A percentile compares a stretch with the other conserved stretches of the same genome.
Evolutionary conservation across 2,797 vertebrate genomes (phyloP).

Genomic region (Brachyrhaphis roseni): DNA sequence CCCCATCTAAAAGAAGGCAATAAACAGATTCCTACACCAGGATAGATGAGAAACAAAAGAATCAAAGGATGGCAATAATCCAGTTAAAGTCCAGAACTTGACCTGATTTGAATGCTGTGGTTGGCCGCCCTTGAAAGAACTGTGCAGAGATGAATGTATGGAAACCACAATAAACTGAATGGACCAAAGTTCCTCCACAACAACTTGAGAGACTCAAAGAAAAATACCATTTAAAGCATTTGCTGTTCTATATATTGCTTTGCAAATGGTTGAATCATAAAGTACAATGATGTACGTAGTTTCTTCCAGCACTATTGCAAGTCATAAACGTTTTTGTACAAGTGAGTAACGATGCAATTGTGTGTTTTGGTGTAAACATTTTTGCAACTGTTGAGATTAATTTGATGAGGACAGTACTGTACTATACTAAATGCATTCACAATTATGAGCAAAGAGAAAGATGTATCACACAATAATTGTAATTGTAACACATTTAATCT

Average conservation of each 20-base stretch:
- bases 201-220: not conserved
- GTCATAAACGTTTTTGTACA: not conserved
- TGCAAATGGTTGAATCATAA: not conserved
- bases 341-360: not conserved
- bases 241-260: not conserved
- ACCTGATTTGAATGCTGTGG: too few species aligned
- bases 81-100: too few species aligned
- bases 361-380: not conserved
- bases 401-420: not conserved
- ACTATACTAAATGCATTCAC: too few species aligned
- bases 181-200: too few species aligned
- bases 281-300: not conserved
- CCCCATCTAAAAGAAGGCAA: too few species aligned
- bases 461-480: not conserved
- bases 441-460: not conserved
- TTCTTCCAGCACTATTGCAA: not conserved
- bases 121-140: too few species aligned
- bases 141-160: too few species aligned
- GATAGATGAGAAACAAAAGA: too few species aligned
- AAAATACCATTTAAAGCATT: not conserved
- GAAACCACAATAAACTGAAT: too few species aligned
- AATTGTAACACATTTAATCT: not conserved
- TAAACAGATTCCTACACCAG: too few species aligned
- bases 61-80: too few species aligned
- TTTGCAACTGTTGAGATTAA: not conserved